Evolutionary conservation across 1,140 invertebrate species (phyloP).

Genomic region (Drosophila orosa): DNA sequence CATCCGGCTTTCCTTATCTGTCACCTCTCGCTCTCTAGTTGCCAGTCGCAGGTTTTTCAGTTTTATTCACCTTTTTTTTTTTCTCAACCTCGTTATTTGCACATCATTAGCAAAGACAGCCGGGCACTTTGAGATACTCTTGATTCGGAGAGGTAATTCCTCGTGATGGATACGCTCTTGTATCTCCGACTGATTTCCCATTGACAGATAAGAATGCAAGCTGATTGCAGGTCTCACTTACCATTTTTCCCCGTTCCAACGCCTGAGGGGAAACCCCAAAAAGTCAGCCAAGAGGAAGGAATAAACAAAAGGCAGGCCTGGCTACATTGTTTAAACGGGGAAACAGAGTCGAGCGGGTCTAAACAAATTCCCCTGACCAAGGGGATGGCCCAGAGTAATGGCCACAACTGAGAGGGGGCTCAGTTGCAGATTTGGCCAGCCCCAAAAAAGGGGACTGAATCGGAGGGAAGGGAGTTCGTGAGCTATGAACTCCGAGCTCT

Average conservation of each 20-base stretch:
- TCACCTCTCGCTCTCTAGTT: conserved; percentile 8
- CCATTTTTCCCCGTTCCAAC: conserved; percentile 11
- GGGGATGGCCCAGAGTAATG: conserved; percentile 10
- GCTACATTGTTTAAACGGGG: conserved; percentile 14
- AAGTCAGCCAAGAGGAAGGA: conserved; percentile 20
- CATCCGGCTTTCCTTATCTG: conserved; percentile 18
- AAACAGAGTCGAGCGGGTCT: conserved; percentile 5
- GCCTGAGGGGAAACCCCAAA: conserved; percentile 39
- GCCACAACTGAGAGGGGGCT: conserved; percentile 5
- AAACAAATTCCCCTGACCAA: conserved; percentile 9
- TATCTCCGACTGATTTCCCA: conserved; percentile 18
- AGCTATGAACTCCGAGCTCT: conserved; percentile 43
- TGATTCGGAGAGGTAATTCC: conserved; percentile 19
- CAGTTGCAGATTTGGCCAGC: conserved; percentile 29
- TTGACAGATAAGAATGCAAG: conserved; percentile 35
- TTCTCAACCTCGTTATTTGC: conserved; percentile 52
- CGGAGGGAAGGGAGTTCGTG: conserved; percentile 37
- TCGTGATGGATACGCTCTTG: conserved; percentile 17
- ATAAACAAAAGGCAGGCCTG: conserved; percentile 1
- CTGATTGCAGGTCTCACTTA: conserved; percentile 31
- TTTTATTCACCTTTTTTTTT: conserved; percentile 8
- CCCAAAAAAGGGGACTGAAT: neutral
- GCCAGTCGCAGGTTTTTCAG: neutral
- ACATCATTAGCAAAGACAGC: conserved; percentile 62
- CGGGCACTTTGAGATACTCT: conserved; percentile 1